Base-by-base conservation (phyloP, 2,113 vertebrate genomes). In the Perca schrenkii region DNA sequence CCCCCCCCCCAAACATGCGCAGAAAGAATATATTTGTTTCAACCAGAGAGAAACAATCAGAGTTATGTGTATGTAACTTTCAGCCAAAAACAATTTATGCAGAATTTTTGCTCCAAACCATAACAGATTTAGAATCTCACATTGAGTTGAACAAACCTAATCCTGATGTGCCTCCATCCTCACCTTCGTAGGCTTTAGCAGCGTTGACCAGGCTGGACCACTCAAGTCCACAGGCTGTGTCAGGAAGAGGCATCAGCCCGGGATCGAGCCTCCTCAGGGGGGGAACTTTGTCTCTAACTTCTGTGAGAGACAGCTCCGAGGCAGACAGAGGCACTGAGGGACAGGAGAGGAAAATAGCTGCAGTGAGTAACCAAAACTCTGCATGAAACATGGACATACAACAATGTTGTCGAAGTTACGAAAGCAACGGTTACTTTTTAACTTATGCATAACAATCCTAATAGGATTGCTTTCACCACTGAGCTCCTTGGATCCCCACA, bases 201-300 rank as follows among this genome's bases (percentile, higher is more conserved):
- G 97, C 97, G 0, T 89, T 97, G 65, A 99, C 97, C 62, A 99
- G 93, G 83, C 97, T 99, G 90, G 97, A 95, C 97, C 97, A 99
- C 91, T 99, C 96, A 0, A 98, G 94, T 15, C 97, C 97, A 0
- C 95, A 77, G 4, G 97, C 97, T 0, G 97, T 97, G 92, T 98
- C 97, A 0, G 97, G 97, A 10, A 99, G 95, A 0, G 97, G 97
- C 96, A 99, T 97, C 89, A 98, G 94, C 0, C 97, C 96, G 0
- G 97, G 96, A 63, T 98, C 97, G 0, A 96, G 89, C 53, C 96
- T 94, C 52, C 96, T 92, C 57, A 96, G 84, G 0, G 96, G 94
- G 47, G 94, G 92, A 6, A 95, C 91, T 83, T 96, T 96, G 91
- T 98, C 97, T 83, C 94, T 94, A 11, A 93, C 92, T 0, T 98